Base-by-base conservation (phyloP, 2,888 invertebrate species). In the Pristionchus entomophagus region DNA sequence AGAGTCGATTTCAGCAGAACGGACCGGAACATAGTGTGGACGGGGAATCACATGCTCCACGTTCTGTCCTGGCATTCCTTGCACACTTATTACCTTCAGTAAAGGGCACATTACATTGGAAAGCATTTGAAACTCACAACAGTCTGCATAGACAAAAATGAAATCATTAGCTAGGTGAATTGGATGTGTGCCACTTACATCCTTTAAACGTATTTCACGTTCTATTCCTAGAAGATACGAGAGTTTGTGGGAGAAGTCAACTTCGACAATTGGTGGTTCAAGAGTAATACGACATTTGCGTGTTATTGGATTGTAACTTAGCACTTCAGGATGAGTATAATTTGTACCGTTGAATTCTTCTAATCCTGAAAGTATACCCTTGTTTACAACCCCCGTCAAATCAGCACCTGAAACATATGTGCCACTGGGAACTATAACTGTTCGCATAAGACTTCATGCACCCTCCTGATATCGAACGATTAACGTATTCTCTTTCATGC, bases 21-120 rank as follows among this genome's bases (percentile, higher is more conserved):
- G 69, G 17, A 69, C 69, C 2, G 69, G 69, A 51, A 69, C 69
- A 69, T 69, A 69, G 10, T 69, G 69, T n/a, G 69, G 69, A 35
- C 69, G 35, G 19, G 69, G 69, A 2, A 69, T 69, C 12, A 69
- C 69, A 35, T 69, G 69, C 19, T 69, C 69, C 1, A 69, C 69
- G 41, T 69, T 69, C n/a, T 69, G 78, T 26, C 78, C 78, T 3
- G 78, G 49, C 14, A 35, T 26, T 19, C 78, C 78, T 5, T 49
- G 45, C 19, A 78, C 78, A 19, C 22, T 49, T 5, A 78, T n/a
- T 29, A 78, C 78, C 29, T 78, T 78, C 45, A 78, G 35, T 29
- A 78, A 78, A 8, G 78, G 78, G 17, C 78, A 78, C 78, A 78
- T 78, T 29, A 78, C 78, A 49, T 78, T 78, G 29, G 78, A 78